Evolutionary conservation across 2,888 invertebrate genomes (phyloP).

Genomic region (Kryphioiulus occultus): DNA sequence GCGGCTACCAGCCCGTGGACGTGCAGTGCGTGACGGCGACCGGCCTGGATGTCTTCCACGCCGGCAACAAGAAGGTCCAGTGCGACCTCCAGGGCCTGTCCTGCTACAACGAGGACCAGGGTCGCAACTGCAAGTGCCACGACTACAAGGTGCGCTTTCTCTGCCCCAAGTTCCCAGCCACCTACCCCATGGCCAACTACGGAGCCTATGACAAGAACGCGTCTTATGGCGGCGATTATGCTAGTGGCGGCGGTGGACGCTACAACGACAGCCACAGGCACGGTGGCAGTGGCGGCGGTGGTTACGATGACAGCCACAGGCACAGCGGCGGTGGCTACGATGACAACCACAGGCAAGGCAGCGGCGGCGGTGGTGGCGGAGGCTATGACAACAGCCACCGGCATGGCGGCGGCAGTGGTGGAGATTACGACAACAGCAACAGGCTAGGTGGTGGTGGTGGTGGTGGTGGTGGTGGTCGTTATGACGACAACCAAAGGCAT

Average conservation of each 20-base stretch:
- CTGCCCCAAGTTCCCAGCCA: constrained; percentile 45
- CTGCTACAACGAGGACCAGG: constrained; percentile 46
- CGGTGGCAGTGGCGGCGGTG: constrained; percentile 1
- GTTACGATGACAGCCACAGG: not conserved
- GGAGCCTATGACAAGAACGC: not conserved
- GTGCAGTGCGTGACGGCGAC: constrained; percentile 44
- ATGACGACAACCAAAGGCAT: not conserved
- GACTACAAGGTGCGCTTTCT: constrained; percentile 47
- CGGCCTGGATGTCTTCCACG: constrained; percentile 46
- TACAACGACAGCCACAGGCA: not conserved
- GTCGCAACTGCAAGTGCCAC: constrained; percentile 43
- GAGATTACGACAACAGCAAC: not conserved
- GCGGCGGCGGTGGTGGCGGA: not conserved
- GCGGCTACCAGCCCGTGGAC: constrained; percentile 42
- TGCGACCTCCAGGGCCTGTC: constrained; percentile 44
- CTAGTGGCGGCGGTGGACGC: not conserved
- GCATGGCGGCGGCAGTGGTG: too few relatives aligned
- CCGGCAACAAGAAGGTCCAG: constrained; percentile 47
- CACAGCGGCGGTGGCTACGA: not conserved
- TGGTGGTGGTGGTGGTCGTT: not conserved
- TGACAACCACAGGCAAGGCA: not conserved
- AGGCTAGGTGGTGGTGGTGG: too few relatives aligned
- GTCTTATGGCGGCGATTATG: not conserved
- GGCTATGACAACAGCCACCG: not conserved
- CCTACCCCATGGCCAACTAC: constrained; percentile 21